phyloP scores from a whole-genome alignment of 2,113 vertebrate genomes.

The Argyrosomus japonicus region DNA sequence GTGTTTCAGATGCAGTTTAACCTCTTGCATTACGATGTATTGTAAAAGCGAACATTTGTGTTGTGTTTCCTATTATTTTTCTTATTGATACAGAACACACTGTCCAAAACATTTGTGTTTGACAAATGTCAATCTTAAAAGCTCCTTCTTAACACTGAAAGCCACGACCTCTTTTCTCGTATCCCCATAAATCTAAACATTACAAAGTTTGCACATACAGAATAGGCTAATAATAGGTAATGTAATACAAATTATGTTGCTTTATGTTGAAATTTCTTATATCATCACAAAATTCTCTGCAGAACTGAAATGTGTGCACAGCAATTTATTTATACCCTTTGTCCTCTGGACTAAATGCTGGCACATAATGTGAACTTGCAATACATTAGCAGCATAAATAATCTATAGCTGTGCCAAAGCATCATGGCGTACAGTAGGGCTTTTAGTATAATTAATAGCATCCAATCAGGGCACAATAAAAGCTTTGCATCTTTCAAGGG shows the following conservation, averaged over 20 bases:
- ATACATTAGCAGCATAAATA: conserved; percentile 62
- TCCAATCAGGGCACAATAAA: conserved; percentile 61
- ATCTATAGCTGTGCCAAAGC: conserved; percentile 47
- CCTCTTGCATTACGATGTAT: conserved; percentile 6
- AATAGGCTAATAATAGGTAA: neutral
- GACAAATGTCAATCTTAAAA: conserved; percentile 53
- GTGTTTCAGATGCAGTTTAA: conserved; percentile 32
- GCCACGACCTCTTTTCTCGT: neutral
- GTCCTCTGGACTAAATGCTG: conserved; percentile 52
- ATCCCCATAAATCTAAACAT: too few relatives aligned
- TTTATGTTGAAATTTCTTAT: neutral
- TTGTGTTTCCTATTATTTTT: neutral
- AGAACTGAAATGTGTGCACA: conserved; percentile 29
- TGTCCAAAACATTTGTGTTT: conserved; percentile 6
- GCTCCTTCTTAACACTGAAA: conserved; percentile 32
- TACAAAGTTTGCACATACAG: conserved; percentile 19
- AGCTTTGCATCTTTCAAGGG: conserved; percentile 62
- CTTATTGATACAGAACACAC: neutral
- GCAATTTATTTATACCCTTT: conserved; percentile 33
- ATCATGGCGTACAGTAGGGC: conserved; percentile 44
- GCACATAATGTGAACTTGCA: conserved; percentile 47
- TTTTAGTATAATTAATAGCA: conserved; percentile 71
- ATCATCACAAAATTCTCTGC: conserved; percentile 4
- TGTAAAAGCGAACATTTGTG: neutral
- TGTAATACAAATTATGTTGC: neutral